Evolutionary conservation across 2,888 invertebrate genomes (phyloP).

Genomic region (Calliphora vomitoria): DNA sequence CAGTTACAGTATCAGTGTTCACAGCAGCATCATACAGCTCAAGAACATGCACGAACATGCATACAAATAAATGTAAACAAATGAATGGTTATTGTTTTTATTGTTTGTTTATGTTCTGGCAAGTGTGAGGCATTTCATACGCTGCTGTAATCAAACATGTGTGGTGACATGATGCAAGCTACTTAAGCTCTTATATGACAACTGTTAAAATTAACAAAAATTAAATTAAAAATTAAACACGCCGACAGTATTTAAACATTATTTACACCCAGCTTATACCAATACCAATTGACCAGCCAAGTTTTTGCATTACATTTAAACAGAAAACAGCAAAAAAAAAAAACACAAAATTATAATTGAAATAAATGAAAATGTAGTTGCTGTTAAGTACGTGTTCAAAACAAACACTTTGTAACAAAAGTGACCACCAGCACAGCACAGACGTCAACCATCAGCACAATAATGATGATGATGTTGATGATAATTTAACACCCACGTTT

Average conservation of each 20-base stretch:
- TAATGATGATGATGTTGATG: background rate
- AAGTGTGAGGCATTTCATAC: constrained; percentile 12
- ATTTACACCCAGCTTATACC: background rate
- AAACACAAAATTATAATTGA: constrained; percentile 24
- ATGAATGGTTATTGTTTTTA: constrained; percentile 53
- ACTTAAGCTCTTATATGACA: constrained; percentile 71
- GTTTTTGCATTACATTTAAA: background rate
- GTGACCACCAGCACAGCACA: constrained; percentile 20
- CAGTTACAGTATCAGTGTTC: constrained; percentile 31
- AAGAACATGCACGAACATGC: background rate
- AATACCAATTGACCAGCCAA: background rate
- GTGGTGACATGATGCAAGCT: constrained; percentile 58
- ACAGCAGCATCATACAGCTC: constrained; percentile 8
- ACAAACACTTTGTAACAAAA: constrained; percentile 24
- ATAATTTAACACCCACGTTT: constrained; percentile 53
- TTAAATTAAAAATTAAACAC: constrained; percentile 66
- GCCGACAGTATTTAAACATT: constrained; percentile 8
- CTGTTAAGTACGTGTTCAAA: constrained; percentile 45
- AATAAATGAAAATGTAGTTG: constrained; percentile 47
- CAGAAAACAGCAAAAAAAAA: background rate
- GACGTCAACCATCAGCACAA: background rate
- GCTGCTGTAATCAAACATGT: constrained; percentile 18
- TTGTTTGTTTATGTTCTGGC: constrained; percentile 35
- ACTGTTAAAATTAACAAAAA: constrained; percentile 66
- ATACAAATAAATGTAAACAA: background rate